A percentile compares a stretch with the other conserved stretches of the same genome.
These are phyloP conservation scores for Cyphomyrus discorhynchus DNA, from an alignment of 2,113 vertebrate genomes.

Conservation along the genomic window DNA sequence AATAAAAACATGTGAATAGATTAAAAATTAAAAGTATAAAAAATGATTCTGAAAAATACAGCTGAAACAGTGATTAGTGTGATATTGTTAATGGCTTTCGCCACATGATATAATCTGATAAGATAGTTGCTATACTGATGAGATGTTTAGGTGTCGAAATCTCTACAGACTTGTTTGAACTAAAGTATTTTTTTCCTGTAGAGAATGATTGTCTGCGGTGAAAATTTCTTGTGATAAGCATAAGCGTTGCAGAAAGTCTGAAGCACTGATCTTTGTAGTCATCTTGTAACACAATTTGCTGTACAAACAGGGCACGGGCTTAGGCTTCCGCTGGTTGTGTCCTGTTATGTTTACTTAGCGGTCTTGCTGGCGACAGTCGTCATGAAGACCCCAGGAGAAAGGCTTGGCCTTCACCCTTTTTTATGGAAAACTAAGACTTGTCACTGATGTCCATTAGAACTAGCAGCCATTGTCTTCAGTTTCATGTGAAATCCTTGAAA, in stretches of 20 bases:
- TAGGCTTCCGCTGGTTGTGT: background rate
- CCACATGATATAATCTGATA: background rate
- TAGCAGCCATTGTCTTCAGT: background rate
- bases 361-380: constrained; percentile 9
- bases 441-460: background rate
- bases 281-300: background rate
- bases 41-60: background rate
- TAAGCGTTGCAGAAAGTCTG: background rate
- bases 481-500: background rate
- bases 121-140: background rate
- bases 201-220: background rate
- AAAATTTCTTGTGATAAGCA: background rate
- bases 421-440: background rate
- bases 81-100: background rate
- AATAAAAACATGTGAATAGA: background rate
- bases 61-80: background rate
- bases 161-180: background rate
- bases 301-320: background rate
- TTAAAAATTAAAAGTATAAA: background rate
- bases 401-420: constrained; percentile 1
- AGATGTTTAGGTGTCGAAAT: background rate
- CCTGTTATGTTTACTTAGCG: background rate
- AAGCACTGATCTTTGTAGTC: background rate
- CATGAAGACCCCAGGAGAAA: constrained; percentile 32
- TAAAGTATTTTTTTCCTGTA: background rate